Conservation (phyloP, 2,797 vertebrate species). For the Chaenodraco wilsoni region DNA sequence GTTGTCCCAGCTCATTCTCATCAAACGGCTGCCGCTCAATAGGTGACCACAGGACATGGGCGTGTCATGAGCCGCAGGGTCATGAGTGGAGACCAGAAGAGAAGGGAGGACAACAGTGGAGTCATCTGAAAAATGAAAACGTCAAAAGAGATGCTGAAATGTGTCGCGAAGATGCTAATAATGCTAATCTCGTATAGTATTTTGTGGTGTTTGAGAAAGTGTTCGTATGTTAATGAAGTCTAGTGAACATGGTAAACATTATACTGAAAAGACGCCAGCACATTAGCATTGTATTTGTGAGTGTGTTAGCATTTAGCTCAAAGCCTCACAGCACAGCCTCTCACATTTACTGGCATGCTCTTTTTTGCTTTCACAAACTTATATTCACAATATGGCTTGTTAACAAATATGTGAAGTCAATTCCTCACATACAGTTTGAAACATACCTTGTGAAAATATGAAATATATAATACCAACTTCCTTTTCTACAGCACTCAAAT, state of each 20-base stretch:
- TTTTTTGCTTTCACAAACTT: neutral
- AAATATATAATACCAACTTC: neutral
- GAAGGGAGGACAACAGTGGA: constrained; percentile 6
- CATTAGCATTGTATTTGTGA: neutral
- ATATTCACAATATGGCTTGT: neutral
- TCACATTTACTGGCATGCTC: no score
- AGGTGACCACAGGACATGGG: constrained; percentile 61
- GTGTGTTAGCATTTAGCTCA: constrained; percentile 2
- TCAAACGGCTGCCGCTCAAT: constrained; percentile 70
- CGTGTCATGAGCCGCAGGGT: constrained; percentile 54
- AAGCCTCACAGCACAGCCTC: no score
- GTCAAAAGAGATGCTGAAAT: constrained; percentile 11
- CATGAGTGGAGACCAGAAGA: constrained; percentile 42
- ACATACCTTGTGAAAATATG: neutral
- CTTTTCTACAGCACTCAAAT: constrained; percentile 5
- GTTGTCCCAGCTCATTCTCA: constrained; percentile 71
- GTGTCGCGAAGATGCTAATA: neutral
- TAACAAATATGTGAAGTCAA: neutral
- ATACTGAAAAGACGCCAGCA: neutral
- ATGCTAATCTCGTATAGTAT: neutral
- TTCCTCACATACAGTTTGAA: neutral
- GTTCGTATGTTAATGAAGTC: neutral
- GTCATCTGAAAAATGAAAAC: neutral
- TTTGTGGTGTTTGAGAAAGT: neutral
- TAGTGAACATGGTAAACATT: neutral